Conservation (phyloP, 2,888 invertebrate species). For the Stenichneumon culpator region DNA sequence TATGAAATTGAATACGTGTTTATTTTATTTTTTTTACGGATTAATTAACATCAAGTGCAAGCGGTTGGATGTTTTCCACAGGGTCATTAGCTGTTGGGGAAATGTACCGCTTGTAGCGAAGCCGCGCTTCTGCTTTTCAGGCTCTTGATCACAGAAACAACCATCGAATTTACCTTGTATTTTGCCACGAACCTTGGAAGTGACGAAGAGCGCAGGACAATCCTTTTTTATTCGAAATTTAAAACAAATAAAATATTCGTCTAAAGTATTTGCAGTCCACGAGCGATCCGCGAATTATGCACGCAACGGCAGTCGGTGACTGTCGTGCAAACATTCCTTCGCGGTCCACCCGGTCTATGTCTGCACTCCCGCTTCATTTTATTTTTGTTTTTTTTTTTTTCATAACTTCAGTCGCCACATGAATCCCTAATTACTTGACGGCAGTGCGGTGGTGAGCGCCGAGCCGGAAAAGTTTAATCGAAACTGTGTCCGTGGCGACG, state of each 20-base stretch:
- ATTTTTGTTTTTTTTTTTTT: slow-evolving; percentile 9
- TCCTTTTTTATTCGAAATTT: background rate
- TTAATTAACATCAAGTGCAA: background rate
- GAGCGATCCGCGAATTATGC: slow-evolving; percentile 47
- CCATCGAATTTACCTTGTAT: background rate
- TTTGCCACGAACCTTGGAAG: too few relatives aligned
- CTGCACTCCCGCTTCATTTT: background rate
- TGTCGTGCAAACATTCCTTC: slow-evolving; percentile 34
- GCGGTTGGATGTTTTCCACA: slow-evolving; percentile 25
- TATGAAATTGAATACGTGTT: background rate
- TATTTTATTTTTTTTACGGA: too few relatives aligned
- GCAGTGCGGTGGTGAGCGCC: background rate
- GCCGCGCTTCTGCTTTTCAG: background rate
- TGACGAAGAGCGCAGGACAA: background rate
- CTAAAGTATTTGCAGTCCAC: background rate
- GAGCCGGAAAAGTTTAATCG: slow-evolving; percentile 61
- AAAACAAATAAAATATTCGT: background rate
- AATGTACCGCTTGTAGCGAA: background rate
- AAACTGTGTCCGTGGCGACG: slow-evolving; percentile 35
- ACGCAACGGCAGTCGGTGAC: slow-evolving; percentile 33
- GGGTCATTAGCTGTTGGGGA: background rate
- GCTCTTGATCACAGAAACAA: background rate
- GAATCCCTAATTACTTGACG: slow-evolving; percentile 61
- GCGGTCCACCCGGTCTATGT: background rate
- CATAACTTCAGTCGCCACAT: slow-evolving; percentile 43